phyloP scores from a whole-genome alignment of 2,888 invertebrate species.

The Parnassius orleans region DNA sequence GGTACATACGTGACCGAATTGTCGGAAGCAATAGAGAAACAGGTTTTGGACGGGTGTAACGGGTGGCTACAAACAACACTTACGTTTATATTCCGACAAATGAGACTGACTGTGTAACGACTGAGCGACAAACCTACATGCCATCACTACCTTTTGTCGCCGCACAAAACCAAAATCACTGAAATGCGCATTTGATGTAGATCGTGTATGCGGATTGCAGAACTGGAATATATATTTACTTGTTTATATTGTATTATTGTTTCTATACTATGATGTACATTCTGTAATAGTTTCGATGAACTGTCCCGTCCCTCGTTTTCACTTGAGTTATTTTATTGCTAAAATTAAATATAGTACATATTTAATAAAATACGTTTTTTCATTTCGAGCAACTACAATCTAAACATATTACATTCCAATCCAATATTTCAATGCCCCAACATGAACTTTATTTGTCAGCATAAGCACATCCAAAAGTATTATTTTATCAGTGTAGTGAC shows the following conservation, averaged over 20 bases:
- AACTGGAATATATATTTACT: conserved; percentile 7
- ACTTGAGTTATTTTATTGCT: conserved; percentile 60
- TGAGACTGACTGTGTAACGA: not conserved
- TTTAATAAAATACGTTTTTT: conserved; percentile 19
- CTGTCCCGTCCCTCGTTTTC: conserved; percentile 75
- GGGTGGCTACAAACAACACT: not conserved
- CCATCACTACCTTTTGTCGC: not conserved
- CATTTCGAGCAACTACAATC: not conserved
- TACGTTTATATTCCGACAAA: not conserved
- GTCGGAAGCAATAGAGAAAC: not conserved
- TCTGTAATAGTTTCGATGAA: conserved; percentile 53
- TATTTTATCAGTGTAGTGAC: no score
- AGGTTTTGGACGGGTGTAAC: not conserved
- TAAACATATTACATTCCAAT: no score
- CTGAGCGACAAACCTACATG: not conserved
- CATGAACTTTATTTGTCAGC: no score
- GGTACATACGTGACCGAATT: no score
- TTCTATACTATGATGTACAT: conserved; percentile 36
- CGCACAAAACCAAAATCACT: not conserved
- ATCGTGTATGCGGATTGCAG: not conserved
- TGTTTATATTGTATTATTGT: conserved; percentile 28
- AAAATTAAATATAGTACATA: conserved; percentile 58
- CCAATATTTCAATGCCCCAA: no score
- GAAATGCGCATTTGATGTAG: not conserved
- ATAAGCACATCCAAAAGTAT: no score